Evolutionary conservation across 2,113 vertebrate genomes (phyloP).

Genomic region (Illadopsis cleaveri): DNA sequence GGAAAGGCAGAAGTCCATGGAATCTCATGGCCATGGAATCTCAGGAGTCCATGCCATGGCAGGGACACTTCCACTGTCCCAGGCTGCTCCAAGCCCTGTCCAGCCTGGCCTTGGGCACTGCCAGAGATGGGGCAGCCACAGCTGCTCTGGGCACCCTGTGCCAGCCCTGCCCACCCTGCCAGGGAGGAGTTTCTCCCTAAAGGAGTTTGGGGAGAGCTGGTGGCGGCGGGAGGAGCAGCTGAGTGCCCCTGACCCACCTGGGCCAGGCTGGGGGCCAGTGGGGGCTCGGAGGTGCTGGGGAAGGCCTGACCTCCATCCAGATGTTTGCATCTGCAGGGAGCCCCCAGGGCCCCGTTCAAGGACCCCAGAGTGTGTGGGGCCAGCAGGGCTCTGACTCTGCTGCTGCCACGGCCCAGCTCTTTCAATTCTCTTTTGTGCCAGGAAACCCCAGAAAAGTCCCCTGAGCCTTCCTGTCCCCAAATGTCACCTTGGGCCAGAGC

Average conservation of each 20-base stretch:
- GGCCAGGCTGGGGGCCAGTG: too few species aligned
- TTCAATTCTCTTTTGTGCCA: background rate
- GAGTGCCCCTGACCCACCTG: too few species aligned
- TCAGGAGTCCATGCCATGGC: background rate
- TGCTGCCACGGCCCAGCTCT: rapidly evolving
- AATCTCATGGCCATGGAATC: too few species aligned
- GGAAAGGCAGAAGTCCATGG: background rate
- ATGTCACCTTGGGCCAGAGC: background rate
- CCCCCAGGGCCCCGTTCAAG: rapidly evolving
- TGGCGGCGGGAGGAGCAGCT: background rate
- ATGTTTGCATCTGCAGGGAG: background rate
- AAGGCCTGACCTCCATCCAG: background rate
- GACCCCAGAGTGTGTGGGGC: rapidly evolving
- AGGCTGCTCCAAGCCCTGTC: too few species aligned
- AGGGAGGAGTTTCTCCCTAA: background rate
- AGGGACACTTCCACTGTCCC: background rate
- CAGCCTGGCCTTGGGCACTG: background rate
- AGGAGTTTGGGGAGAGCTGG: background rate
- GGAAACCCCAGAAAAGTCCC: background rate
- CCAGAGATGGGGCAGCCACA: background rate
- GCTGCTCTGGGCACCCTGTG: background rate
- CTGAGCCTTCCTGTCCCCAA: background rate
- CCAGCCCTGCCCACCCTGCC: background rate
- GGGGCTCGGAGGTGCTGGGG: background rate
- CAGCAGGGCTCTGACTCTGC: background rate